Percentiles rank a stretch among this genome's conserved stretches.
Conservation (phyloP, 2,797 vertebrate species). For the Chelon labrosus region DNA sequence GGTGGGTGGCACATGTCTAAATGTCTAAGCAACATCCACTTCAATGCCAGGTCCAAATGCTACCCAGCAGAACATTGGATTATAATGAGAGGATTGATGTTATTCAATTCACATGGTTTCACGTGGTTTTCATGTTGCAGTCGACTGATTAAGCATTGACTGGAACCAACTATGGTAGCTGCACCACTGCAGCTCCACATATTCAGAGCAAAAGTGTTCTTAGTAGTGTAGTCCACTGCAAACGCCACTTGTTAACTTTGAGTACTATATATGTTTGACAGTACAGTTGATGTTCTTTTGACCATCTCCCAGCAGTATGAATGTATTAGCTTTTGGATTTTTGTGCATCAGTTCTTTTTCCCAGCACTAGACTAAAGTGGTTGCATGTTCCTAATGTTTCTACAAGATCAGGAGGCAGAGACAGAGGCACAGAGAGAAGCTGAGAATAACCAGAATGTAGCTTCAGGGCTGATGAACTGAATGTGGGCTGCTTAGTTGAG, state of each 20-base stretch:
- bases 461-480: conserved; percentile 43
- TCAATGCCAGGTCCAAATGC: too few relatives aligned
- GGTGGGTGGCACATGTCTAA: too few relatives aligned
- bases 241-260: background rate
- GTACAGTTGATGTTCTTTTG: too few relatives aligned
- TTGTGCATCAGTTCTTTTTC: background rate
- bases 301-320: background rate
- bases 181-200: background rate
- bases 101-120: too few relatives aligned
- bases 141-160: background rate
- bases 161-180: background rate
- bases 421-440: conserved; percentile 12
- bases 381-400: conserved; percentile 6
- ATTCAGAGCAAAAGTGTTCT: background rate
- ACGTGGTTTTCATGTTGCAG: too few relatives aligned
- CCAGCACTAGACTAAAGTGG: background rate
- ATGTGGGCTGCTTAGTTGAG: conserved; percentile 48
- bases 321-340: background rate
- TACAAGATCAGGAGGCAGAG: conserved; percentile 23
- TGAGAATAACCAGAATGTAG: conserved; percentile 40
- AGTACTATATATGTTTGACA: too few relatives aligned
- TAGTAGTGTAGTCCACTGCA: background rate
- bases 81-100: too few relatives aligned
- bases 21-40: too few relatives aligned
- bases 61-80: too few relatives aligned